Evolutionary conservation across 2,888 invertebrate genomes (phyloP), one percentile per base, ranked within the genome.

Genomic region (Dryobota labecula): DNA sequence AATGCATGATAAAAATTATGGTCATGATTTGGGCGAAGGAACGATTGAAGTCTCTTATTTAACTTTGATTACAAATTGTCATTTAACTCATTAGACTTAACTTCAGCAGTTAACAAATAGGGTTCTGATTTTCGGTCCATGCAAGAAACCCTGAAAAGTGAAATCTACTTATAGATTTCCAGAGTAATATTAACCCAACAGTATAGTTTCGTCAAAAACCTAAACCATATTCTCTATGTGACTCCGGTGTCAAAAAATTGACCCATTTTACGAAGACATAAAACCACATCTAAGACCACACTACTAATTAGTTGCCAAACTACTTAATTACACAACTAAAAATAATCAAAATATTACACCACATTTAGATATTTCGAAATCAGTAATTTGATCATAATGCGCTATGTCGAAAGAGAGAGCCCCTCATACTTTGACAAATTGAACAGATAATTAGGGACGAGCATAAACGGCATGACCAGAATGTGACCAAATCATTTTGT

Each of bases 401-500:
- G 81, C 80, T 83, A 86, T 89, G 84, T 84, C 80, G 86, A 84
- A 88, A 89, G 87, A 86, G 85, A 87, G 73, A 79, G 79, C 78
- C 78, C 77, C 64, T 83, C 80, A 75, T 71, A 84, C 81, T 82
- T 61, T 89, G 89, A 89, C 88, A 90, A 87, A 88, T 88, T 87
- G 90, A 88, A 90, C 89, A 87, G 84, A 91, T 92, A 92, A 94
- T 94, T 93, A 93, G 90, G 91, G 88, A 78, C 90, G 86, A 87
- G 88, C 87, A 83, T 93, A 92, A 93, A 92, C 93, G 93, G 89
- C 91, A 89, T 90, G 90, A 93, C 92, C 92, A 92, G 90, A 91
- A 89, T 93, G 93, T 94, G 94, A 94, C 94, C 92, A 91, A 94
- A 94, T 91, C 92, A 92, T 93, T 94, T 94, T 92, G 91, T 91